Evolutionary conservation across 2,888 invertebrate species (phyloP).

Genomic region (Apamea epomidion): DNA sequence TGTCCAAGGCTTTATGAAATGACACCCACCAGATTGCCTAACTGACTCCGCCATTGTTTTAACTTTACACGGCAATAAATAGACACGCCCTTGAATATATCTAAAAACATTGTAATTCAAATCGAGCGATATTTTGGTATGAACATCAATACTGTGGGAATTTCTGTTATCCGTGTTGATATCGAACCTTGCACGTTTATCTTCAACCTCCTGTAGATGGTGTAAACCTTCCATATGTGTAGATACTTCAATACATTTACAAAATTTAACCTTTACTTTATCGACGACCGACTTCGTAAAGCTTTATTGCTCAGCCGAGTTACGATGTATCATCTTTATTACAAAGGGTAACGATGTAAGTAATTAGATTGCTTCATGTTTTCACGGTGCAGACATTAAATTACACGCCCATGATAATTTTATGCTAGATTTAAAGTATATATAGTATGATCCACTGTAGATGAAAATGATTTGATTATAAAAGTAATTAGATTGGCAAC

Average conservation of each 20-base stretch:
- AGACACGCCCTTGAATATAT: slow-evolving; percentile 74
- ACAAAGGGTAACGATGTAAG: slow-evolving; percentile 60
- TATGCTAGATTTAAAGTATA: slow-evolving; percentile 6
- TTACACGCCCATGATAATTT: slow-evolving; percentile 46
- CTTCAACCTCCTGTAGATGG: slow-evolving; percentile 25
- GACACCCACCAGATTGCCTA: slow-evolving; percentile 78
- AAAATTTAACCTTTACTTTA: slow-evolving; percentile 63
- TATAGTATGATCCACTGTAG: too few relatives aligned
- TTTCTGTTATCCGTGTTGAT: slow-evolving; percentile 30
- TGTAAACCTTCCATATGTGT: slow-evolving; percentile 32
- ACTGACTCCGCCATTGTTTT: slow-evolving; percentile 78
- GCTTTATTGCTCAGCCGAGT: slow-evolving; percentile 45
- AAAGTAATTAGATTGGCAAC: slow-evolving; percentile 12
- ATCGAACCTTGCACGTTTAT: slow-evolving; percentile 33
- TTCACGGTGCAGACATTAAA: slow-evolving; percentile 43
- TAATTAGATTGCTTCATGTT: slow-evolving; percentile 64
- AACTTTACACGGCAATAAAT: slow-evolving; percentile 70
- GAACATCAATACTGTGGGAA: slow-evolving; percentile 71
- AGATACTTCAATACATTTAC: slow-evolving; percentile 26
- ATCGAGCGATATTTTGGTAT: slow-evolving; percentile 70
- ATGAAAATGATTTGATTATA: slow-evolving; percentile 21
- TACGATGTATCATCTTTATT: slow-evolving; percentile 51
- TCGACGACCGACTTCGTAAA: slow-evolving; percentile 39
- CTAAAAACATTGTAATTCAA: slow-evolving; percentile 69
- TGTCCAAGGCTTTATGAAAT: slow-evolving; percentile 82